Evolutionary conservation across 2,797 vertebrate genomes (phyloP).

Genomic region (Paedocypris micromegethes): DNA sequence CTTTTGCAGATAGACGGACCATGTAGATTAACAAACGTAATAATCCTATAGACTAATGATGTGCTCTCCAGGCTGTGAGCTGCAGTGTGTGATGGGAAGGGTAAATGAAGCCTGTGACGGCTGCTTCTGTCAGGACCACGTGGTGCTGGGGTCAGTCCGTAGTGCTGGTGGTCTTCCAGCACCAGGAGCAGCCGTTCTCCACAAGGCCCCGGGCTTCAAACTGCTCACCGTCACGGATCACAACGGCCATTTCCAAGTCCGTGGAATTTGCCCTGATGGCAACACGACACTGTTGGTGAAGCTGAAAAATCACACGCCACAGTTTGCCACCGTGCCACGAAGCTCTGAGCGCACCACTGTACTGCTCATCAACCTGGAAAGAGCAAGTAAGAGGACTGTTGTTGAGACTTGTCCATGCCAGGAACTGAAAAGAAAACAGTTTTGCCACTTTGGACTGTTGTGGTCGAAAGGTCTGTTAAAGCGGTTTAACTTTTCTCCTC

Average conservation of each 20-base stretch:
- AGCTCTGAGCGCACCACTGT: conserved; percentile 71
- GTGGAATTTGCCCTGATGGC: conserved; percentile 86
- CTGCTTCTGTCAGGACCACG: conserved; percentile 85
- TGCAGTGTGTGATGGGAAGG: conserved; percentile 79
- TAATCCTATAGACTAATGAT: background rate
- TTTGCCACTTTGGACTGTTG: too few species aligned
- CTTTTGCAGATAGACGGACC: too few species aligned
- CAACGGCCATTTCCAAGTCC: conserved; percentile 81
- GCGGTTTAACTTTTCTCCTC: conserved; percentile 8
- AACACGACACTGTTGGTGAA: conserved; percentile 77
- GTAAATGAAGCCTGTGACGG: conserved; percentile 81
- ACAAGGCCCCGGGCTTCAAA: conserved; percentile 65
- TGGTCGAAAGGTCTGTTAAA: background rate
- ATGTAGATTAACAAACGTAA: background rate
- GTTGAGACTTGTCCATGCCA: too few species aligned
- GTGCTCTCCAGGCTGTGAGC: conserved; percentile 71
- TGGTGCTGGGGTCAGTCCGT: conserved; percentile 66
- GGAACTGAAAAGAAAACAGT: too few species aligned
- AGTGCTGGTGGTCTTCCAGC: conserved; percentile 78
- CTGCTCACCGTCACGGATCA: conserved; percentile 77
- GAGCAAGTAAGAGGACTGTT: conserved; percentile 73
- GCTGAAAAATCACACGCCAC: conserved; percentile 74
- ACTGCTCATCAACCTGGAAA: conserved; percentile 74
- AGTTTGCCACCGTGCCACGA: conserved; percentile 61
- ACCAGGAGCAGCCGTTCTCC: conserved; percentile 65